A percentile compares a stretch with the other conserved stretches of the same genome.
These are phyloP conservation scores for Blastobasis lacticolella DNA, from an alignment of 2,888 invertebrate species.

Conservation along the genomic window DNA sequence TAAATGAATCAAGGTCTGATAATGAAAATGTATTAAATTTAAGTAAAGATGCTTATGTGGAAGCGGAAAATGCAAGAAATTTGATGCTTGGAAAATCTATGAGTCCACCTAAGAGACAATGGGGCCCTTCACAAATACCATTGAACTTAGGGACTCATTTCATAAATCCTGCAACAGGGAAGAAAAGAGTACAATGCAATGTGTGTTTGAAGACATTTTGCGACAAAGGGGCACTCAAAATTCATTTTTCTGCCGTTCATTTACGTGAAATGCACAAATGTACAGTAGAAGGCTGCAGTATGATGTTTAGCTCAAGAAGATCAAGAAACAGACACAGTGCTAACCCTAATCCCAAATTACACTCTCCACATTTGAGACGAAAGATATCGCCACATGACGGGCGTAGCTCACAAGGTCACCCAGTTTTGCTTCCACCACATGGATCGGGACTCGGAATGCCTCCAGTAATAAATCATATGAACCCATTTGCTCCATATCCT, in stretches of 20 bases:
- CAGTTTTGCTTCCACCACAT: slow-evolving; percentile 84
- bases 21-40: slow-evolving; percentile 64
- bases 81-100: slow-evolving; percentile 77
- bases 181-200: slow-evolving; percentile 98
- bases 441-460: slow-evolving; percentile 76
- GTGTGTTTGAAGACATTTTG: slow-evolving; percentile 99
- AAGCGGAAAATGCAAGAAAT: slow-evolving; percentile 60
- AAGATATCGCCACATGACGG: slow-evolving; percentile 97
- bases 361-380: slow-evolving; percentile 93
- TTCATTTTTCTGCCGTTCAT: slow-evolving; percentile 99
- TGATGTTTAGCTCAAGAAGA: slow-evolving; percentile 98
- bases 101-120: slow-evolving; percentile 85
- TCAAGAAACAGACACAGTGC: slow-evolving; percentile 97
- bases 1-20: slow-evolving; percentile 44
- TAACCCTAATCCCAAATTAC: slow-evolving; percentile 98
- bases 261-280: slow-evolving; percentile 99
- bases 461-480: slow-evolving; percentile 80
- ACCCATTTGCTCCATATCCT: slow-evolving; percentile 86
- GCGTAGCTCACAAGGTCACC: slow-evolving; percentile 89
- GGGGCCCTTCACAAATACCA: slow-evolving; percentile 84
- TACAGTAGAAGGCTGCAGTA: slow-evolving; percentile 98
- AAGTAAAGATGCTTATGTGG: slow-evolving; percentile 60
- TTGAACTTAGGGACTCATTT: slow-evolving; percentile 91
- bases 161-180: slow-evolving; percentile 94
- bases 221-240: slow-evolving; percentile 99